These are phyloP conservation scores for Pristis pectinata DNA, from an alignment of 2,797 vertebrate species.

Conservation along the genomic window DNA sequence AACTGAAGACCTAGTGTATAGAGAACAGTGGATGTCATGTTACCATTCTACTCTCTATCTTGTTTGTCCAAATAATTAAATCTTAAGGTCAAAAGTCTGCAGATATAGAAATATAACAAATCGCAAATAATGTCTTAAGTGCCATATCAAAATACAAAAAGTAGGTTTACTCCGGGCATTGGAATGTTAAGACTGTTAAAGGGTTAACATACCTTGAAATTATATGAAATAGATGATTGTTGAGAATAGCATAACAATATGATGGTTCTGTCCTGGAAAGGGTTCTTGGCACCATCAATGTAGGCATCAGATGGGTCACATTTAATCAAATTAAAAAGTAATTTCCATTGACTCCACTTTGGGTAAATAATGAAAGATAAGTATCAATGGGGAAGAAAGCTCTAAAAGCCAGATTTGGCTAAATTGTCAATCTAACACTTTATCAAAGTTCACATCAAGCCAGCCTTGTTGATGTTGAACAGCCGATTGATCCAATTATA, in stretches of 20 bases:
- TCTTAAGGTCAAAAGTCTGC: background rate
- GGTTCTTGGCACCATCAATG: constrained; percentile 20
- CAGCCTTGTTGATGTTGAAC: constrained; percentile 29
- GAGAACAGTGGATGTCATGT: background rate
- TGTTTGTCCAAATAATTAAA: constrained; percentile 17
- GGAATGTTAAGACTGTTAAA: background rate
- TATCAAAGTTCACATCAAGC: constrained; percentile 37
- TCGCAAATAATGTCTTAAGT: background rate
- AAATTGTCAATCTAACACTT: constrained; percentile 37
- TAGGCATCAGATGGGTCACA: constrained; percentile 7
- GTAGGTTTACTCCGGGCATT: background rate
- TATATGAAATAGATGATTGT: constrained; percentile 4
- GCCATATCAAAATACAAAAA: background rate
- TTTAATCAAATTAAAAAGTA: constrained; percentile 38
- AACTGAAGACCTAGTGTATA: background rate
- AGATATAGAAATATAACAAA: background rate
- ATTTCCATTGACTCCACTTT: constrained; percentile 37
- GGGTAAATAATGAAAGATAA: constrained; percentile 32
- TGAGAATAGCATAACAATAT: background rate
- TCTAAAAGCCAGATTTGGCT: constrained; percentile 25
- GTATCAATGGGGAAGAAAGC: constrained; percentile 15
- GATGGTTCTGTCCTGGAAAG: background rate
- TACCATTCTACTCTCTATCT: background rate
- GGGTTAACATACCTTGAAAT: background rate
- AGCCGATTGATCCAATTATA: constrained; percentile 35